Evolutionary conservation across 2,797 vertebrate species (phyloP), one percentile per base, ranked within the genome.

Genomic region (Saxicola maurus): DNA sequence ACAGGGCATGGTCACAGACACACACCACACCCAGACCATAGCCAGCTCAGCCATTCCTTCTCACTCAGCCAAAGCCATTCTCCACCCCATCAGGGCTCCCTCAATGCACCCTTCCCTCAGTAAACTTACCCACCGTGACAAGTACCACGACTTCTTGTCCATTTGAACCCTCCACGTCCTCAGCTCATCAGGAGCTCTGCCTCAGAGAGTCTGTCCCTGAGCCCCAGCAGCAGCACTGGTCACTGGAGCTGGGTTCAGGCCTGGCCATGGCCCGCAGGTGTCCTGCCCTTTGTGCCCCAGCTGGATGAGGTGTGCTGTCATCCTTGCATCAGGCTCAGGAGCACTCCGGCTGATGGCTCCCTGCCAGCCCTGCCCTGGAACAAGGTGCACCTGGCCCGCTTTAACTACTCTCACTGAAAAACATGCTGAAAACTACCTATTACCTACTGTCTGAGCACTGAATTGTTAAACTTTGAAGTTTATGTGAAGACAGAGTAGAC

Each of bases 311-410:
- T 20, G 28, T 43, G 23, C 5, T 14, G 23, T 6, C 9, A 15
- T 1, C 40, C 7, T 27, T 3, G 49, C 3, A 1, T 17, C 17
- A 59, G 25, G 31, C 38, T 65, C 51, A 0, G 0, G 3, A 61
- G 19, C n/a, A 9, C 74, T 37, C 33, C 27, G 57, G 62, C 5
- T 17, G 46, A 64, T 2, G 18, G 24, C 19, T 18, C 7, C 28
- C 67, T 18, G 35, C n/a, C 28, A 19, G 4, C 21, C 11, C 61
- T 10, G 24, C 27, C 45, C 42, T 15, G 35, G 12, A 43, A 8
- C 6, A 46, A 55, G 25, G 19, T 11, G 7, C 8, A 31, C 21
- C 16, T 52, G 19, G 12, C 3, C 20, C 18, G 17, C 57, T 21
- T 56, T 21, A 64, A 33, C 27, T 42, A 23, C 23, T 62, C 33